Evolutionary conservation across 2,888 invertebrate genomes (phyloP).

Genomic region (Lydus trimaculatus): DNA sequence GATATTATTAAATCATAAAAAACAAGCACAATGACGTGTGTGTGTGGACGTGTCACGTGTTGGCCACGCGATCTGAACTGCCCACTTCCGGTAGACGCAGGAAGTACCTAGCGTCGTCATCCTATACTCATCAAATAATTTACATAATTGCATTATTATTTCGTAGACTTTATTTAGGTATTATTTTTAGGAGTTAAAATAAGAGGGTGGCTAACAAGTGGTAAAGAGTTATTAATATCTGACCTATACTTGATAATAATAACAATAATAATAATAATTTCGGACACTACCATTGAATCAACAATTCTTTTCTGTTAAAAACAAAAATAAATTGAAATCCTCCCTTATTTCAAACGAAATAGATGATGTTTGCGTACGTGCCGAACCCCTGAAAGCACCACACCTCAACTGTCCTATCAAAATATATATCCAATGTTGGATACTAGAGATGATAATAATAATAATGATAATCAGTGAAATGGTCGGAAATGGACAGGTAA

Average conservation of each 20-base stretch:
- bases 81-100: conserved; percentile 53
- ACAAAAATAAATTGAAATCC: conserved; percentile 1
- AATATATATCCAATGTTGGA: conserved; percentile 15
- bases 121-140: conserved; percentile 55
- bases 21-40: conserved; percentile 29
- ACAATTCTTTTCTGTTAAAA: not conserved
- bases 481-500: not conserved
- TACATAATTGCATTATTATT: conserved; percentile 50
- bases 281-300: not conserved
- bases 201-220: conserved; percentile 19
- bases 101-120: conserved; percentile 49
- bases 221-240: conserved; percentile 25
- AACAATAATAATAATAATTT: not conserved
- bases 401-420: conserved; percentile 25
- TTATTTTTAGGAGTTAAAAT: not conserved
- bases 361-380: conserved; percentile 25
- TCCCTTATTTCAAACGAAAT: conserved; percentile 1
- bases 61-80: conserved; percentile 51
- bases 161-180: conserved; percentile 16
- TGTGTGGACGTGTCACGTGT: conserved; percentile 53
- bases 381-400: conserved; percentile 17
- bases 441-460: not conserved
- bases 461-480: not conserved
- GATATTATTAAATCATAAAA: not conserved
- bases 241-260: conserved; percentile 24